Evolutionary conservation across 2,113 vertebrate species (phyloP), one percentile per base, ranked within the genome.

Genomic region (Felis chaus): DNA sequence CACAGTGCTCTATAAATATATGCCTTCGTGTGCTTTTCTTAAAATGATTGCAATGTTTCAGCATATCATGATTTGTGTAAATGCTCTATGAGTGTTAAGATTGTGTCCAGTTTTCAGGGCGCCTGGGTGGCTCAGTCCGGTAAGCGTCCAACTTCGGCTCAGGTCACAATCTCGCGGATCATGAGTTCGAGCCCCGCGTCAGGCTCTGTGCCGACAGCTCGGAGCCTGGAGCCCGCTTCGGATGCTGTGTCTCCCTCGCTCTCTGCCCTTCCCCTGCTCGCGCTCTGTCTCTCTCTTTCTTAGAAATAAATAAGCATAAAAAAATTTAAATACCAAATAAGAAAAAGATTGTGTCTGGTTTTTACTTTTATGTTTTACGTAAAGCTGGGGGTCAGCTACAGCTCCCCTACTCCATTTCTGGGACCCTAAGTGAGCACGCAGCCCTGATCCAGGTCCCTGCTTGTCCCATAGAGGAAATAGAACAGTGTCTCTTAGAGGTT

Each of bases 351-450:
- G 27, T 12, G 71, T 25, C 7, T 4, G 23, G 15, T 3, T 61
- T 29, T 76, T 73, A 21, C 7, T 25, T 91, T 88, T 6, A 48
- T 1, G 3, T 19, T 39, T 45, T n/a, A 8, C 0, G 0, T 25
- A 33, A 25, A 71, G 41, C 57, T 31, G 55, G 57, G 55, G 21
- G 19, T 48, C 31, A 83, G 7, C 45, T 3, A 7, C 10, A 68
- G 4, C 50, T 63, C 13, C 41, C 4, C 68, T 50, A 2, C 18
- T 7, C 1, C 27, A 9, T 33, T 55, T 5, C 55, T 3, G 45
- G 33, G 39, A 65, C 4, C 7, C 31, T 65, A 14, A 12, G 7
- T 12, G 33, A 69, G 31, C 50, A 55, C 16, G 31, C 3, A 79
- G 25, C n/a, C 15, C 7, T 92, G 29, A 21, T 33, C 9, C 27